Percentiles rank a stretch among this genome's conserved stretches.
phyloP scores from a whole-genome alignment of 2,797 vertebrate genomes.

The Alca torda region DNA sequence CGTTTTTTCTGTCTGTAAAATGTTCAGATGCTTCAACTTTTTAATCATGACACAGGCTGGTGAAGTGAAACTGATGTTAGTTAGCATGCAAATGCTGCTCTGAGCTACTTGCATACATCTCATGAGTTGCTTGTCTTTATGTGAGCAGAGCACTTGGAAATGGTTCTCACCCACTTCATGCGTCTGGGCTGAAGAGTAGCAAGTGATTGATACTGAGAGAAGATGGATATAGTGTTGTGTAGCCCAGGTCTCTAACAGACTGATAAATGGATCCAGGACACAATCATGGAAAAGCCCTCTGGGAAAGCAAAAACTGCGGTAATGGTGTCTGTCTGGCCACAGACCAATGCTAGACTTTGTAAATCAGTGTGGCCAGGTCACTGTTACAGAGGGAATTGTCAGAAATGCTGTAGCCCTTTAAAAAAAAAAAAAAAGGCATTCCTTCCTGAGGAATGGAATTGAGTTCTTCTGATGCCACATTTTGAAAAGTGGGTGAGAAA shows the following conservation, averaged over 20 bases:
- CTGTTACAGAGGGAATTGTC: background rate
- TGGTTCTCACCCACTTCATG: background rate
- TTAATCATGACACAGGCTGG: background rate
- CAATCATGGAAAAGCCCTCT: accelerated
- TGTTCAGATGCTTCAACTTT: background rate
- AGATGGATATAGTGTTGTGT: background rate
- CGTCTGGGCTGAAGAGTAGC: background rate
- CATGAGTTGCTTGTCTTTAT: background rate
- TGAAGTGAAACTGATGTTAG: background rate
- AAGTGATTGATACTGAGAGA: background rate
- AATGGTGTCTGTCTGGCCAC: background rate
- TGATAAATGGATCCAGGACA: background rate
- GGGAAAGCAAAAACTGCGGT: background rate
- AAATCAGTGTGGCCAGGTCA: background rate
- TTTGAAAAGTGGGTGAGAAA: background rate
- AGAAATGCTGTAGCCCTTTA: background rate
- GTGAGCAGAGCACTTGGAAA: background rate
- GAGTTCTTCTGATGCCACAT: background rate
- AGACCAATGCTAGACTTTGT: background rate
- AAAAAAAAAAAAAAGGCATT: background rate
- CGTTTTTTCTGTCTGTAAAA: background rate
- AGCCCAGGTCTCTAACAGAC: background rate
- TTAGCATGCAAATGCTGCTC: background rate
- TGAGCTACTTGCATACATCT: background rate
- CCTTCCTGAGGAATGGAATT: background rate